Percentiles rank a stretch among this genome's conserved stretches.
These are phyloP conservation scores for Polypedilum vanderplanki DNA, from an alignment of 1,140 invertebrate species.

Conservation along the genomic window DNA sequence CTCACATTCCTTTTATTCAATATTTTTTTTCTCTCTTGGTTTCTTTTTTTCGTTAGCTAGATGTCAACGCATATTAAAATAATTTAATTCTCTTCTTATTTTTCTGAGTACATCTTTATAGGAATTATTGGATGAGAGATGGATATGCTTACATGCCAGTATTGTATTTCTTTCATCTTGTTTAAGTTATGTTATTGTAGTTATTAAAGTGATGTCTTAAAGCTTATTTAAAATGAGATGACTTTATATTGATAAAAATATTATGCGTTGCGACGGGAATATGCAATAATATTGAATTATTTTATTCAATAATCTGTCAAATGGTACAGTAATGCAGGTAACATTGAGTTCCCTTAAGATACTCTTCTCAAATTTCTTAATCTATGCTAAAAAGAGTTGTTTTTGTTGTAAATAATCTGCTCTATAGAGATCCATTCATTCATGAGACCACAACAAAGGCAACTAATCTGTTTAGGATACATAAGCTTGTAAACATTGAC, in stretches of 20 bases:
- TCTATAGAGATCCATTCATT: background rate
- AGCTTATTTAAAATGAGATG: too few species aligned
- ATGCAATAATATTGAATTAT: too few species aligned
- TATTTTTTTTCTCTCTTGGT: background rate
- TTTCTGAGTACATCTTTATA: slow-evolving; percentile 13
- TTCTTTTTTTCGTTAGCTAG: slow-evolving; percentile 11
- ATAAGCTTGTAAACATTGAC: background rate
- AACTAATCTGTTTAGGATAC: background rate
- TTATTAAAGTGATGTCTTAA: too few species aligned
- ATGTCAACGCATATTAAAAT: slow-evolving; percentile 29
- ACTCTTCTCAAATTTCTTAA: too few species aligned
- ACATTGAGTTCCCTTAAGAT: too few species aligned
- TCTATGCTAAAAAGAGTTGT: too few species aligned
- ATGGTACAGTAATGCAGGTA: too few species aligned
- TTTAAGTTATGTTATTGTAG: too few species aligned
- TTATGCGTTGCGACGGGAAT: too few species aligned
- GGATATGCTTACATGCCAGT: background rate
- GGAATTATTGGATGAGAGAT: background rate
- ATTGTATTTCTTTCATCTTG: background rate
- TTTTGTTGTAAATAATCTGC: background rate
- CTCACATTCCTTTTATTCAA: slow-evolving; percentile 27
- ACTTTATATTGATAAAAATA: too few species aligned
- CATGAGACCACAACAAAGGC: background rate
- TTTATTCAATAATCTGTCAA: too few species aligned
- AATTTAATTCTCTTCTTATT: slow-evolving; percentile 27